A percentile compares a stretch with the other conserved stretches of the same genome.
phyloP scores from a whole-genome alignment of 2,888 invertebrate species.

The Drosophila greeni region DNA sequence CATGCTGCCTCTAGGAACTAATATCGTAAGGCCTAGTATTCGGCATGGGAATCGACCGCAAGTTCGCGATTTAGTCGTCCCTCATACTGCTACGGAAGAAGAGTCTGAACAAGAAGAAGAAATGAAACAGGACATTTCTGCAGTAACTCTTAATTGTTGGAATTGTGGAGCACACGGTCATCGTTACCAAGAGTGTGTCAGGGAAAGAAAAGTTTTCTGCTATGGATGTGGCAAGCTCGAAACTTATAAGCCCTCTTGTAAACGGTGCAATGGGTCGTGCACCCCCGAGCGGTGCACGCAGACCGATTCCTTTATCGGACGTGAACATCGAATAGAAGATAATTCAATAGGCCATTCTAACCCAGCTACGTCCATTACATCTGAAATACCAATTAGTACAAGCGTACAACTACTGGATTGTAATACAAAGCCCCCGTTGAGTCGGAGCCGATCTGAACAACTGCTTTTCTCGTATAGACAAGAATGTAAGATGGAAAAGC shows the following conservation, averaged over 20 bases:
- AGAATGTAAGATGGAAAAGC: background rate
- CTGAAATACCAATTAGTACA: background rate
- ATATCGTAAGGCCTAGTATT: background rate
- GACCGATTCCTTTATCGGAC: background rate
- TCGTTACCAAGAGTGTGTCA: background rate
- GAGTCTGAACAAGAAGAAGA: background rate
- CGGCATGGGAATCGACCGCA: background rate
- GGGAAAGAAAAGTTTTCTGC: background rate
- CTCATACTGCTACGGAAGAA: background rate
- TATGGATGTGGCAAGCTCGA: background rate
- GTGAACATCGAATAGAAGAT: background rate
- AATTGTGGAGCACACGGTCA: conserved; percentile 2
- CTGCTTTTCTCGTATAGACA: background rate
- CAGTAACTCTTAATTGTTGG: background rate
- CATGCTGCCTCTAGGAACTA: too few relatives aligned
- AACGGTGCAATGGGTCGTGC: background rate
- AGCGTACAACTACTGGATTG: background rate
- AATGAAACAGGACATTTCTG: background rate
- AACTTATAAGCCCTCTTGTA: background rate
- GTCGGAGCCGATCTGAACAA: background rate
- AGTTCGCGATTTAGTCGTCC: background rate
- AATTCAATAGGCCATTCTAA: background rate
- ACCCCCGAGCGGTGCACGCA: background rate
- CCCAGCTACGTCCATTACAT: background rate
- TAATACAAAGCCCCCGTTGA: background rate